Conservation (phyloP, 2,888 invertebrate species). For the Luperina nickerlii region DNA sequence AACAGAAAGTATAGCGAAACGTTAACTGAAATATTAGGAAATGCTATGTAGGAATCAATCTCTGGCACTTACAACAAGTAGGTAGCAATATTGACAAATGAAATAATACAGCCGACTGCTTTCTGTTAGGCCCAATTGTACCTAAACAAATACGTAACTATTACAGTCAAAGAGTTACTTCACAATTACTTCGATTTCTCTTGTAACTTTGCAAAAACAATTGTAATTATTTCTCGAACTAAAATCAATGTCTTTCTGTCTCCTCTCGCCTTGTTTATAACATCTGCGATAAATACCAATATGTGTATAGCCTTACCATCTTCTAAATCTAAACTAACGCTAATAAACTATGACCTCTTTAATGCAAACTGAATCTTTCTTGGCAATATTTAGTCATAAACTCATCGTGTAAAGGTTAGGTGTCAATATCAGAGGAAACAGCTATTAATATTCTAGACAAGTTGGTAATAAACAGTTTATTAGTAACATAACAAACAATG, state of each 20-base stretch:
- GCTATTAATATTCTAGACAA: slow-evolving; percentile 5
- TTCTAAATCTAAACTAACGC: slow-evolving; percentile 25
- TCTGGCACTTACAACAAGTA: neutral
- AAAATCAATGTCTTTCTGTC: neutral
- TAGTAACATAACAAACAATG: slow-evolving; percentile 23
- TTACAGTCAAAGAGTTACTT: neutral
- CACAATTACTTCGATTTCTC: neutral
- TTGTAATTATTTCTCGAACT: neutral
- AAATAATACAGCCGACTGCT: neutral
- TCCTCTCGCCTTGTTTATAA: slow-evolving; percentile 26
- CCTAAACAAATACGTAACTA: neutral
- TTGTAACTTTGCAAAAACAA: neutral
- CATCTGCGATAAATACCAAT: neutral
- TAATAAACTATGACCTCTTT: slow-evolving; percentile 35
- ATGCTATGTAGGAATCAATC: slow-evolving; percentile 9
- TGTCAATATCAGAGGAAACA: slow-evolving; percentile 6
- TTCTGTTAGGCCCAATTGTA: slow-evolving; percentile 4
- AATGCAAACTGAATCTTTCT: slow-evolving; percentile 34
- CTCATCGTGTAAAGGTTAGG: slow-evolving; percentile 27
- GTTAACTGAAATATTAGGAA: neutral
- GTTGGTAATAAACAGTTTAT: slow-evolving; percentile 12
- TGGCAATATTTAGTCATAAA: slow-evolving; percentile 12
- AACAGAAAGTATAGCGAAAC: slow-evolving; percentile 10
- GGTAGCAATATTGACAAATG: neutral
- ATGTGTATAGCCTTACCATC: slow-evolving; percentile 1